These are phyloP conservation scores for Adelosebastes latens DNA, from an alignment of 2,797 vertebrate genomes.

Conservation along the genomic window DNA sequence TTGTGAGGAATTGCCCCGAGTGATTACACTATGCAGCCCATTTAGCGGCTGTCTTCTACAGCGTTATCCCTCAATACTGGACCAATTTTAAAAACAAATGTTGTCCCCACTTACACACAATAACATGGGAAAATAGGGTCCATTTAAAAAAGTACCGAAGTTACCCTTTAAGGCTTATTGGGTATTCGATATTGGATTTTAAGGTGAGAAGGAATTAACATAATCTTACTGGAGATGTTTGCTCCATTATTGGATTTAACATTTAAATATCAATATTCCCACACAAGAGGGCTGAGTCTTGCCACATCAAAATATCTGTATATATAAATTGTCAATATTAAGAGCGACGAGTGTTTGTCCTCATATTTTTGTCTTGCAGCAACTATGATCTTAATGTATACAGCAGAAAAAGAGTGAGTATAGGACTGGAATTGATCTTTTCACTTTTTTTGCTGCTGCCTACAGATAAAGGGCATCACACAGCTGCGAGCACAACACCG, in stretches of 20 bases:
- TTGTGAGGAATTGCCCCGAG: neutral
- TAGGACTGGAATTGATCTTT: conserved; percentile 33
- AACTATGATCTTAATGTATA: neutral
- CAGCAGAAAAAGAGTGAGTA: neutral
- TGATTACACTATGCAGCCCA: neutral
- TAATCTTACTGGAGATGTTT: neutral
- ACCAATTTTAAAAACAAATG: neutral
- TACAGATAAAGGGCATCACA: conserved; percentile 47
- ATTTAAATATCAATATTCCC: conserved; percentile 7
- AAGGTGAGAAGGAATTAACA: neutral
- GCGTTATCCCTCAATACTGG: neutral
- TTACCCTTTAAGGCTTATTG: neutral
- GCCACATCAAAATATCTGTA: neutral
- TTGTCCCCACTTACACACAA: neutral
- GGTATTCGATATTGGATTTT: conserved; percentile 4
- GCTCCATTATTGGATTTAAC: conserved; percentile 3
- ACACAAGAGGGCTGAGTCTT: neutral
- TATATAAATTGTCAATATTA: neutral
- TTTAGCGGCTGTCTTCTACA: too few species aligned
- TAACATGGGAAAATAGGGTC: neutral
- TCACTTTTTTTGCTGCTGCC: conserved; percentile 5
- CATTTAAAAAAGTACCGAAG: conserved; percentile 10
- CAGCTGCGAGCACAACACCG: conserved; percentile 22
- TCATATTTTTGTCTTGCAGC: neutral
- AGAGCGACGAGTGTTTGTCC: neutral